Evolutionary conservation across 2,113 vertebrate species (phyloP), one percentile per base, ranked within the genome.

Genomic region (Drymodes brunneopygia): DNA sequence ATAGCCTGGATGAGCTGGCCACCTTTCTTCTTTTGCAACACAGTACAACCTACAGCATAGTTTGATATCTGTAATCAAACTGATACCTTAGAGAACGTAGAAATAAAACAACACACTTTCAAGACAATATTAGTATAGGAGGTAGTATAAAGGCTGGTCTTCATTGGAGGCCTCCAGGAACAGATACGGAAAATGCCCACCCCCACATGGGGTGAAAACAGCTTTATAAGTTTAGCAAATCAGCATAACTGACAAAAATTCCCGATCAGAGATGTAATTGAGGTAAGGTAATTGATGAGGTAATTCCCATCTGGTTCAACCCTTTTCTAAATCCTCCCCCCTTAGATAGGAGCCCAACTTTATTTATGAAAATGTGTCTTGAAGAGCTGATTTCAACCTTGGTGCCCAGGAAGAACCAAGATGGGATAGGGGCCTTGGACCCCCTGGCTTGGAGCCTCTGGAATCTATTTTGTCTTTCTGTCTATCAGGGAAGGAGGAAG

Each of bases 191-290:
- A 64, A 84, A 73, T 47, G 9, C 18, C 14, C 38, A 73, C 12
- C 11, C 7, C 5, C 0, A 0, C 14, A 8, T 15, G 31, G 27
- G 9, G 27, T 72, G 19, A 83, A 54, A 54, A 54, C 5, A 23
- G 19, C 47, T 84, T 47, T 33, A 10, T 38, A 64, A 38, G 11
- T 62, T 54, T 47, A 64, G 40, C 15, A 56, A 56, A 73, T 47
- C 23, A 56, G 19, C 15, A 23, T 64, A 54, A 64, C 15, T 38
- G 44, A 71, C 17, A 36, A 62, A 53, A 72, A 17, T 16, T 5
- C 23, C 27, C 38, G 23, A 2, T 64, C 64, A 54, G 23, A 84
- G 28, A 73, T 38, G 38, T 38, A 38, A 38, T 38, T 38, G 38
- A 38, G 38, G 38, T 38, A 38, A 38, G 38, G 38, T 38, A 73